Percentiles rank a stretch among this genome's conserved stretches.
Evolutionary conservation across 2,888 invertebrate species (phyloP).

Genomic region (Plusia festucae): DNA sequence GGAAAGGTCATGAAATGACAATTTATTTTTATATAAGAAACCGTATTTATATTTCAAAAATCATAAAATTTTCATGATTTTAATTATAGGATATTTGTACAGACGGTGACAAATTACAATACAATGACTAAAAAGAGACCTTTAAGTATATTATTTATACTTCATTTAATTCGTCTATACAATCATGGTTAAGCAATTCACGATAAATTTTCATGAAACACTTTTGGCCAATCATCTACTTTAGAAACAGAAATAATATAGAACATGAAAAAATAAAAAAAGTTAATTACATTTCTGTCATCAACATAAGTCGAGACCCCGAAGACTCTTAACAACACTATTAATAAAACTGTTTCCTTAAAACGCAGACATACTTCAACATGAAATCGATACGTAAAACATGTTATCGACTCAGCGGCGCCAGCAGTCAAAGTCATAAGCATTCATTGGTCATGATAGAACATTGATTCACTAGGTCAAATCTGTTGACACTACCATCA

Average conservation of each 20-base stretch:
- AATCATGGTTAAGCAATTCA: too few relatives aligned
- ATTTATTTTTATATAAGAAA: slow-evolving; percentile 45
- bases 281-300: too few relatives aligned
- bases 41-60: neutral
- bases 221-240: too few relatives aligned
- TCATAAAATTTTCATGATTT: neutral
- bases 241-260: too few relatives aligned
- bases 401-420: slow-evolving; percentile 56
- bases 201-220: too few relatives aligned
- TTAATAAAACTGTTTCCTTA: neutral
- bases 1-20: slow-evolving; percentile 32
- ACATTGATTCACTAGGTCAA: slow-evolving; percentile 85
- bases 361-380: neutral
- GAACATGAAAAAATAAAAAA: too few relatives aligned
- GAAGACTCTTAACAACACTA: neutral
- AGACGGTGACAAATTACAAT: too few relatives aligned
- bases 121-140: too few relatives aligned
- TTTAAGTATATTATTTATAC: too few relatives aligned
- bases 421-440: slow-evolving; percentile 61
- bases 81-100: neutral
- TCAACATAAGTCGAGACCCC: too few relatives aligned
- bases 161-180: too few relatives aligned
- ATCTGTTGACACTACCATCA: slow-evolving; percentile 84
- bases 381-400: slow-evolving; percentile 38
- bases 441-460: slow-evolving; percentile 76